phyloP scores from a whole-genome alignment of 1,140 invertebrate genomes.

The Musca vetustissima region DNA sequence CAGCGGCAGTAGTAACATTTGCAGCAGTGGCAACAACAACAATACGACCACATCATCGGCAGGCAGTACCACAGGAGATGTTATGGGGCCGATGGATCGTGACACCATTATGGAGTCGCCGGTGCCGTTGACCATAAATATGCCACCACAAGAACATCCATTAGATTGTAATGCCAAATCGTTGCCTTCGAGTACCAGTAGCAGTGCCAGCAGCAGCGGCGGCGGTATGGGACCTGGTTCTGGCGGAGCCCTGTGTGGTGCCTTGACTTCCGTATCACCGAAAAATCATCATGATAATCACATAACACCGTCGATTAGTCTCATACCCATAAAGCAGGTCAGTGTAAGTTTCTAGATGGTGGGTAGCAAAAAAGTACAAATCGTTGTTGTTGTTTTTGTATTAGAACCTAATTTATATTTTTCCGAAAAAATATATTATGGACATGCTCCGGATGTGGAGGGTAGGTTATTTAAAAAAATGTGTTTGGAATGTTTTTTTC shows the following conservation, averaged over 20 bases:
- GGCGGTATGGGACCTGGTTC: too few relatives aligned
- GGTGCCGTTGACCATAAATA: slow-evolving; percentile 27
- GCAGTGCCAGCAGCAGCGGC: slow-evolving; percentile 30
- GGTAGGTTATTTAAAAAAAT: not conserved
- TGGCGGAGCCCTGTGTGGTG: not conserved
- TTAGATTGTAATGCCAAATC: slow-evolving; percentile 53
- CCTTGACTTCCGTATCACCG: slow-evolving; percentile 26
- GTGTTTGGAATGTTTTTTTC: not conserved
- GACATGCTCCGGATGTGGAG: not conserved
- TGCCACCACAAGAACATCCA: slow-evolving; percentile 39
- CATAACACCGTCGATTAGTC: slow-evolving; percentile 79
- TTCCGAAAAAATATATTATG: not conserved
- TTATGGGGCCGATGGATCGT: slow-evolving; percentile 39
- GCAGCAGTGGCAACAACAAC: slow-evolving; percentile 6
- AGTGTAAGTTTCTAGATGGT: slow-evolving; percentile 26
- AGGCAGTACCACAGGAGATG: slow-evolving; percentile 17
- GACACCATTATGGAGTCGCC: slow-evolving; percentile 40
- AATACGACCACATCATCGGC: slow-evolving; percentile 6
- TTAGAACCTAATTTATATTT: not conserved
- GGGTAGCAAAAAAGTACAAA: too few relatives aligned
- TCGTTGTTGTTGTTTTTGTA: slow-evolving; percentile 2
- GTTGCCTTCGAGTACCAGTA: slow-evolving; percentile 47
- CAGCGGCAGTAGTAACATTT: not conserved
- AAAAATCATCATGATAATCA: slow-evolving; percentile 57
- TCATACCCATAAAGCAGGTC: slow-evolving; percentile 85